Base-by-base conservation (phyloP, 2,113 vertebrate species). In the Odobenus rosmarus region DNA sequence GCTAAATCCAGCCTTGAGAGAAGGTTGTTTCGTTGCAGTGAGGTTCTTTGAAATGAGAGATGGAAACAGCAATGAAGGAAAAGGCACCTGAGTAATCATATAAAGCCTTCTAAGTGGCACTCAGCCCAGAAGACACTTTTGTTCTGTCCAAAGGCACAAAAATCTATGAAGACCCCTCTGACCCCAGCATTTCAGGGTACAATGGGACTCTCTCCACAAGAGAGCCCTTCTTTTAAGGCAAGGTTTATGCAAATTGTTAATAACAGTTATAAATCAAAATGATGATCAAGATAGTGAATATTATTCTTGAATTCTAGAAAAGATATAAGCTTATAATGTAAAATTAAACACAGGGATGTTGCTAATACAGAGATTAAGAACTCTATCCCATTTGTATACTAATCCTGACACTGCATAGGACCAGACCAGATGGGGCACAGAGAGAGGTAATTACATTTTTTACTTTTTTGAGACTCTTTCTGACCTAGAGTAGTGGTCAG, bases 11-110 rank as follows among this genome's bases (percentile, higher is more conserved):
- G 57, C 61, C 72, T 72, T 24, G n/a, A 89, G 53, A 96, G 82
- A 67, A 61, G 80, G 23, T 69, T 84, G 36, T 59, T 95, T 93
- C 92, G 83, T 15, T 12, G 46, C 13, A 7, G 39, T 36, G n/a
- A 95, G 55, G 53, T n/a, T 91, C 67, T 97, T 76, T 94, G 86
- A 93, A 95, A 79, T 69, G 64, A 83, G n/a, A 69, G 23, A 57
- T 23, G n/a, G 31, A 84, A 87, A 95, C 16, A 77, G 62, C 49
- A 89, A 62, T n/a, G 49, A 90, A 69, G 31, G 36, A 80, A 95
- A 87, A 90, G 21, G 7, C 16, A 67, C 36, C 21, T 72, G 33
- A 81, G 36, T 64, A 86, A 95, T 51, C 5, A 7, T 31, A 51
- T 5, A 61, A 90, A 83, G 72, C 33, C 33, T 81, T 84, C 53